Evolutionary conservation across 1,140 invertebrate species (phyloP).

Genomic region (Philopotamus ludificatus): DNA sequence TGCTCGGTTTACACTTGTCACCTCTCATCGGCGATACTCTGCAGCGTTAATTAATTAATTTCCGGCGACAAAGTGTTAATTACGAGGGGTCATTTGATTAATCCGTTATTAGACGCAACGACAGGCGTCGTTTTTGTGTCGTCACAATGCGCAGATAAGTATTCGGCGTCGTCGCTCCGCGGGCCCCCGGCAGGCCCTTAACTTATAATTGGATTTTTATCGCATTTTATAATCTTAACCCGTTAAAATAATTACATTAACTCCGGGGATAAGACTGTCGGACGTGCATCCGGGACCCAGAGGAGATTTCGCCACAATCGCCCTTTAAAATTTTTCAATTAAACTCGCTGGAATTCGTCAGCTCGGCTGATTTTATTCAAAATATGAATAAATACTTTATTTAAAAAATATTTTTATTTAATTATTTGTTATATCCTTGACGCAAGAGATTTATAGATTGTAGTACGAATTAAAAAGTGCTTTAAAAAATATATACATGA

Average conservation of each 20-base stretch:
- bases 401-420: too few species aligned
- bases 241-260: constrained; percentile 42
- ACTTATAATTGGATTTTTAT: constrained; percentile 43
- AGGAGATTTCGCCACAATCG: background rate
- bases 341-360: too few species aligned
- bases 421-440: too few species aligned
- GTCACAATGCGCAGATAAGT: background rate
- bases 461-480: too few species aligned
- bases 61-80: too few species aligned
- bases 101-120: background rate
- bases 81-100: background rate
- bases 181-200: constrained; percentile 11
- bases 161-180: background rate
- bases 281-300: constrained; percentile 12
- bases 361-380: too few species aligned
- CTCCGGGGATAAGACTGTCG: constrained; percentile 15
- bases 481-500: too few species aligned
- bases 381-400: too few species aligned
- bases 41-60: too few species aligned
- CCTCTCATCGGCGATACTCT: too few species aligned
- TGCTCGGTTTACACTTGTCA: too few species aligned
- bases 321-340: background rate
- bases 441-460: too few species aligned
- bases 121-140: background rate
- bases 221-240: constrained; percentile 39